Evolutionary conservation across 2,113 vertebrate genomes (phyloP), one percentile per base, ranked within the genome.

Genomic region (Sialia sialis): DNA sequence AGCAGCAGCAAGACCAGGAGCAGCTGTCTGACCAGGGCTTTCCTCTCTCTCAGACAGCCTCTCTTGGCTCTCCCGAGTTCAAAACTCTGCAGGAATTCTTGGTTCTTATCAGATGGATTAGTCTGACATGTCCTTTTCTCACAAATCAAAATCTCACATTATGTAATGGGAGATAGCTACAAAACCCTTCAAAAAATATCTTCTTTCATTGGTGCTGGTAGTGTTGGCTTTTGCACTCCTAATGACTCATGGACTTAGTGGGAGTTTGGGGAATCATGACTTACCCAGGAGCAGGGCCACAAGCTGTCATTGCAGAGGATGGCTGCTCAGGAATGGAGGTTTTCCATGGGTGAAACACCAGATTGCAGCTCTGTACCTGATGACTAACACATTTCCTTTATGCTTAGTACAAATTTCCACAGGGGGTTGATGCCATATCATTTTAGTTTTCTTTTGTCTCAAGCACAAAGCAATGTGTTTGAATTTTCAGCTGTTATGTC

Each of bases 281-380:
- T 90, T 59, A 74, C 9, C 48, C 7, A n/a, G 54, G 6, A 74
- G 11, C n/a, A 77, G 23, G 29, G 41, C 5, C 66, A 41, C 13
- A 56, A 25, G 34, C 21, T 78, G 21, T 55, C 4, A 2, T 23
- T 7, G 3, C 4, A 9, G 30, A 48, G 13, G 11, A 23, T n/a
- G 16, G 9, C 30, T 72, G 11, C 16, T 64, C 25, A 60, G 44
- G n/a, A 68, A 23, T 39, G 13, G 54, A 60, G 13, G 16, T 21
- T 83, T 63, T 38, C 41, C 7, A 30, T 27, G 17, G n/a, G 6
- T 88, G 39, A 59, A 90, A 41, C 4, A 18, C 4, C 23, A 54
- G 41, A n/a, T 76, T 76, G 51, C 2, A 9, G 4, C 18, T 80
- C 6, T 0, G 1, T 27, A 59, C 20, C 4, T 72, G 39, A 68